Percentiles rank a stretch among this genome's conserved stretches.
phyloP scores from a whole-genome alignment of 2,888 invertebrate species.

The Poecilus cupreus region DNA sequence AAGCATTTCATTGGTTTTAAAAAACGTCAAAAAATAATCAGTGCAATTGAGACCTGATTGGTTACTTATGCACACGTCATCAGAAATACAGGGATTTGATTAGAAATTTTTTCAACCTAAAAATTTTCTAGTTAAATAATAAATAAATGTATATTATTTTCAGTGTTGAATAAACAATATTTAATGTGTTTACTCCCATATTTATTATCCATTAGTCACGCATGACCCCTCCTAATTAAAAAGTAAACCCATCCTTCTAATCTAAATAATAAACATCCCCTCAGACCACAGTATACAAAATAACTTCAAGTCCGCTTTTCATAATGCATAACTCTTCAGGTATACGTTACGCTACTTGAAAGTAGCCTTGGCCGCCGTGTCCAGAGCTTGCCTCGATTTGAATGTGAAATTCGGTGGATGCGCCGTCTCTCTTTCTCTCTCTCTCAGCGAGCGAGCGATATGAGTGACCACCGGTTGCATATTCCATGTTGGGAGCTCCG shows the following conservation, averaged over 20 bases:
- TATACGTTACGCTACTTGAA: background rate
- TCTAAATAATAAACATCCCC: background rate
- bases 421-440: background rate
- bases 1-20: no score
- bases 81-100: no score
- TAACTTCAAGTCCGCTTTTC: background rate
- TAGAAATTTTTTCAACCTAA: no score
- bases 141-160: no score
- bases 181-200: no score
- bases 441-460: background rate
- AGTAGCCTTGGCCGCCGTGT: background rate
- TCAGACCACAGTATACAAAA: background rate
- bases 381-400: constrained; percentile 13
- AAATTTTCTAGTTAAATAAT: no score
- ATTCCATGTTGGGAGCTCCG: background rate
- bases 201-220: no score
- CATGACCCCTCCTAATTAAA: no score
- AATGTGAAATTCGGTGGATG: constrained; percentile 35
- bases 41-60: no score
- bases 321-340: constrained; percentile 29
- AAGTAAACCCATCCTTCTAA: background rate
- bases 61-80: no score
- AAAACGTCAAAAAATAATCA: no score
- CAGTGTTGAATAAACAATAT: no score
- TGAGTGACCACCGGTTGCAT: constrained; percentile 45